Evolutionary conservation across 2,797 vertebrate genomes (phyloP), one percentile per base, ranked within the genome.

Genomic region (Kryptopterus vitreolus): DNA sequence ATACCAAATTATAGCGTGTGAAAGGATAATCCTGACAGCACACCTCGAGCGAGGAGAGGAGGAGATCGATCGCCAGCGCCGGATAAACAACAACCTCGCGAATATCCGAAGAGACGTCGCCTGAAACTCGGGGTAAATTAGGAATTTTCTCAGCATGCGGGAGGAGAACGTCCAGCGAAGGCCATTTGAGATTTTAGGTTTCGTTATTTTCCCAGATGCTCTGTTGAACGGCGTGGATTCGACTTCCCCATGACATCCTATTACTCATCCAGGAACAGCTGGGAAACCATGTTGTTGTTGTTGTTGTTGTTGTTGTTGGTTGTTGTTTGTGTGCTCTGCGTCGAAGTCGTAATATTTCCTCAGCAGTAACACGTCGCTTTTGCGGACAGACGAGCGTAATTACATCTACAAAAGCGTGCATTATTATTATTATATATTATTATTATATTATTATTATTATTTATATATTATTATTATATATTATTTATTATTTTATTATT

Each of bases 21-120:
- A 50, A 38, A 12, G 73, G 52, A 74, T 73, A 52, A 74, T 79
- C 71, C 77, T 82, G 77, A 82, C 81, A 75, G 71, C 69, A 66
- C 68, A 75, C 53, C 31, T 22, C 53, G 62, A 75, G 46, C 70
- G 31, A n/a, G n/a, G 29, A n/a, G n/a, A n/a, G n/a, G 63, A 75
- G 31, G 31, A 43, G 70, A 78, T 46, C 26, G 53, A 74, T 52
- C 75, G 76, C 7, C 2, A 75, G 43, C 26, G 53, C 43, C 33
- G 29, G 31, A 66, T 61, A 74, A 33, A 81, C 65, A 69, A 62
- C 33, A 26, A 66, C 22, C 20, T 16, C 38, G 26, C 26, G n/a
- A n/a, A 13, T 15, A 72, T 26, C 38, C 35, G 63, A 43, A 43
- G 38, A 81, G 46, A 69, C 16, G 22, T 53, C 69, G 73, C 57